These are phyloP conservation scores for Prolemur simus DNA, from an alignment of 2,113 vertebrate genomes.

Conservation along the genomic window DNA sequence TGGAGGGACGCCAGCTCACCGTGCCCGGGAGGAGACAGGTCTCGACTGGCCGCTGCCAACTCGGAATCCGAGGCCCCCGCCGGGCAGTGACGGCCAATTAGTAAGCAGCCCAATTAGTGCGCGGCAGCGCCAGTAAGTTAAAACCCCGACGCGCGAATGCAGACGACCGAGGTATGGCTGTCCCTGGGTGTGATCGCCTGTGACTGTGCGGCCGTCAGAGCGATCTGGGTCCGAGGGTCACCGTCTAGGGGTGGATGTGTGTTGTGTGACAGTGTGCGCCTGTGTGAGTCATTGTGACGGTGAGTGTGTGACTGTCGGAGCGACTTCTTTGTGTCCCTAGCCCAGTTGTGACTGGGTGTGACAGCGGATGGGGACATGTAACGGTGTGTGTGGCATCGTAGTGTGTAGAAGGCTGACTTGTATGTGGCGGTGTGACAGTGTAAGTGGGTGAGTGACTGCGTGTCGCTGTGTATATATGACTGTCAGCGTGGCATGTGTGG, in stretches of 20 bases:
- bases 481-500: conserved; percentile 6
- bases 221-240: background rate
- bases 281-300: background rate
- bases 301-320: conserved; percentile 56
- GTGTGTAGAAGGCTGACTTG: background rate
- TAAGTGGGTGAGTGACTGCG: background rate
- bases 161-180: background rate
- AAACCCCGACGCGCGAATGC: background rate
- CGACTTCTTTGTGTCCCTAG: conserved; percentile 71
- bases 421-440: background rate
- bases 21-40: background rate
- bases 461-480: background rate
- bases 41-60: background rate
- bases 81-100: conserved; percentile 26
- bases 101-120: conserved; percentile 19
- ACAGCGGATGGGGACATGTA: background rate
- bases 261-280: background rate
- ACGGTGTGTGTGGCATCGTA: background rate
- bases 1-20: background rate
- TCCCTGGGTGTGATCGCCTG: background rate
- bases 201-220: background rate
- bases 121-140: background rate
- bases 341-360: conserved; percentile 43
- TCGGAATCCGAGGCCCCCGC: conserved; percentile 2
- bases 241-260: background rate